Evolutionary conservation across 2,113 vertebrate species (phyloP), one percentile per base, ranked within the genome.

Genomic region (Chrysochloris asiatica): DNA sequence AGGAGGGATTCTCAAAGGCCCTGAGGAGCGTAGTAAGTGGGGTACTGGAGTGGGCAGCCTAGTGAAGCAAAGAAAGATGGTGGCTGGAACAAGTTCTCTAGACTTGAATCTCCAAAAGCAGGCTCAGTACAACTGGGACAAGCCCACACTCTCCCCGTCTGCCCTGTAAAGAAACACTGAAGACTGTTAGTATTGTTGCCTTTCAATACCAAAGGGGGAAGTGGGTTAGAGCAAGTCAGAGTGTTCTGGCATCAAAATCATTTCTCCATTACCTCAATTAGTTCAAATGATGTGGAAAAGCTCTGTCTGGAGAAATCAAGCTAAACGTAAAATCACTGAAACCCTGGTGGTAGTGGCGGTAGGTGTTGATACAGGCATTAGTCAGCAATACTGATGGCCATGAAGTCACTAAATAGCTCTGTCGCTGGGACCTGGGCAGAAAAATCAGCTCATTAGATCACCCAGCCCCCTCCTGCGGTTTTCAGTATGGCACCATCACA

Each of bases 251-350:
- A 96, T 83, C 94, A 97, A 97, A 97, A 96, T 96, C 96, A 97
- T 97, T 98, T 98, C 98, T 98, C 97, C 98, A 98, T 98, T 96
- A 98, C 98, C 96, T 98, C 98, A 98, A 98, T 98, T 96, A 98
- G 97, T 90, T 97, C 97, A 97, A 98, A 96, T 91, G 98, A 98
- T 97, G 97, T 98, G 98, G 97, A 98, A 98, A 98, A 97, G 97
- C 96, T 97, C 96, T 97, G 98, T 96, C 98, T 92, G 97, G 97
- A 96, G 98, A 97, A 96, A 96, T 95, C 82, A 98, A 96, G 96
- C 93, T 41, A 73, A 92, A 96, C 81, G 88, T 93, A 95, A 96
- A 91, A 97, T 96, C 92, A 50, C 93, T 6, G 87, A 94, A 92
- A 92, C 93, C 50, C 94, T 78, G 76, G 91, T 77, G 95, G 96